Evolutionary conservation across 2,113 vertebrate species (phyloP), one percentile per base, ranked within the genome.

Genomic region (Alectura lathami): DNA sequence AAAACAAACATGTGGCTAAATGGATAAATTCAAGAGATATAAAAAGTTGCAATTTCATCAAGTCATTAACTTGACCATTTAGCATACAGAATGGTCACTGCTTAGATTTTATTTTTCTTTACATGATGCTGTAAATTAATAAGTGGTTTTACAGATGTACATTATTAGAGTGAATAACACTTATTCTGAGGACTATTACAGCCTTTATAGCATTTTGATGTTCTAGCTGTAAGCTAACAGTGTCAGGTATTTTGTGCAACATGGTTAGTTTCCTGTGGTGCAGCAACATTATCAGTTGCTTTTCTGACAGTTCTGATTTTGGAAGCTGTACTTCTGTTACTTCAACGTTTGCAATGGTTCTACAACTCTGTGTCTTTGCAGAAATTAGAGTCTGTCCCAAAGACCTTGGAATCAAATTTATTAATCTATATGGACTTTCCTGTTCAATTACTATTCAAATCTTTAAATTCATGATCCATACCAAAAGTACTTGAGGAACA

Each of bases 401-500:
- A 32, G 42, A 27, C 8, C 50, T 60, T 14, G 24, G 16, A 59
- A 69, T 43, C 32, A 34, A 26, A 56, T 24, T 50, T 13, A 1
- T 74, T 67, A 14, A 9, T 0, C 16, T 64, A 5, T 2, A 2
- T 8, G 5, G 27, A n/a, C 3, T 64, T 77, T 26, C 45, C 17
- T 43, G 11, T 82, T 84, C 69, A 38, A 54, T 75, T 84, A 16
- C 22, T 43, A 10, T 63, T 84, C 26, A 53, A 29, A 53, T 67
- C 11, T 30, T 72, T 47, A 68, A 93, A 68, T 34, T 50, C 3
- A 6, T 45, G 24, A 53, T 78, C 43, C 0, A 0, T 43, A 68
- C 23, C 30, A 68, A 40, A 75, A 77, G 10, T 60, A 12, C 30
- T 68, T 24, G 73, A 42, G 50, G 73, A n/a, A 56, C 48, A 47